These are phyloP conservation scores for Pteronotus mesoamericanus DNA, from an alignment of 2,797 vertebrate genomes.

Conservation along the genomic window DNA sequence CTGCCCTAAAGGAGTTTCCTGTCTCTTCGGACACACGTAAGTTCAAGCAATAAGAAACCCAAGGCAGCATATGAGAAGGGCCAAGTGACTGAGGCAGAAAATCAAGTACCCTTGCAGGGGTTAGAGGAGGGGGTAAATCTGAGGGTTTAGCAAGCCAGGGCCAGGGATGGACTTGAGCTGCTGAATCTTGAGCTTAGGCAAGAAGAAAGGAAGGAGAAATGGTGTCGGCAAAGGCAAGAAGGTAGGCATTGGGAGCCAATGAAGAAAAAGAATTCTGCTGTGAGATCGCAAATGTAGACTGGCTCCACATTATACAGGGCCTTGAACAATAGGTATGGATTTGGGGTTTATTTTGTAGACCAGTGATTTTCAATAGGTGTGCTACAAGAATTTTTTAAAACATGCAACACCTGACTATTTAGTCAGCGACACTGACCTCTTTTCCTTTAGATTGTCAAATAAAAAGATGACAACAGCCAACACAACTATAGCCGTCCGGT, in stretches of 20 bases:
- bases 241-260: background rate
- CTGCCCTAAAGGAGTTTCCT: background rate
- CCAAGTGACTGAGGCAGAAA: background rate
- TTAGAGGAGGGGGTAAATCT: background rate
- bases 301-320: background rate
- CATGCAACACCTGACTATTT: background rate
- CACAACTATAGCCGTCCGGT: background rate
- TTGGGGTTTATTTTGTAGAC: background rate
- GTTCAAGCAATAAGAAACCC: background rate
- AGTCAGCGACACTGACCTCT: background rate
- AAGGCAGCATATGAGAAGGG: background rate
- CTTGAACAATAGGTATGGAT: background rate
- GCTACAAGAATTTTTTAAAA: background rate
- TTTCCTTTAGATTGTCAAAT: background rate
- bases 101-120: background rate
- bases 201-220: background rate
- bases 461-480: background rate
- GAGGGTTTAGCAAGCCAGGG: background rate
- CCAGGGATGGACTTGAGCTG: background rate
- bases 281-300: background rate
- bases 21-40: background rate
- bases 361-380: too few relatives aligned
- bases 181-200: background rate
- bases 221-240: background rate
- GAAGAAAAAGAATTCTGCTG: background rate